phyloP scores from a whole-genome alignment of 2,888 invertebrate genomes.

The Agrilus biguttatus region DNA sequence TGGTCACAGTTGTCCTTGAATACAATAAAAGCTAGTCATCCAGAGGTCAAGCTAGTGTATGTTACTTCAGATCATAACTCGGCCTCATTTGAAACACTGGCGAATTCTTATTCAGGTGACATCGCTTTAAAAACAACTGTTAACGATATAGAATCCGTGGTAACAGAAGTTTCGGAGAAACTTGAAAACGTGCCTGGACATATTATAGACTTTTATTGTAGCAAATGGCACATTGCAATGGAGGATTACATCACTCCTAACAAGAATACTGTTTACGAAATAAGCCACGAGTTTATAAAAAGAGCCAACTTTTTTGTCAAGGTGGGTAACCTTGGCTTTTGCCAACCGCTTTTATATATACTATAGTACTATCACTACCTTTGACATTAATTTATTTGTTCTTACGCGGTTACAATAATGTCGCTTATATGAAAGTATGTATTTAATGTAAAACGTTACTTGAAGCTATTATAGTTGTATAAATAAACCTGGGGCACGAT shows the following conservation, averaged over 20 bases:
- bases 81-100: conserved; percentile 33
- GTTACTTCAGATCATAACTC: conserved; percentile 29
- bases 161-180: conserved; percentile 17
- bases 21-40: conserved; percentile 33
- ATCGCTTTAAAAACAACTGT: conserved; percentile 31
- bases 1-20: conserved; percentile 31
- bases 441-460: too few relatives aligned
- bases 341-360: too few relatives aligned
- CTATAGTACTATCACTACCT: too few relatives aligned
- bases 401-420: too few relatives aligned
- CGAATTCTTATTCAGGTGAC: conserved; percentile 34
- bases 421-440: too few relatives aligned
- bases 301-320: conserved; percentile 16
- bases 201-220: conserved; percentile 23
- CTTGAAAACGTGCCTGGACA: conserved; percentile 22
- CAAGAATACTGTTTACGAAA: conserved; percentile 25
- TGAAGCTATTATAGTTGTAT: too few relatives aligned
- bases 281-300: conserved; percentile 25
- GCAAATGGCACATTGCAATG: conserved; percentile 26
- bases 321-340: conserved; percentile 11
- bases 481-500: too few relatives aligned
- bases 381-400: too few relatives aligned
- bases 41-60: conserved; percentile 41
- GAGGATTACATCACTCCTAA: conserved; percentile 46
- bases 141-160: conserved; percentile 15